These are phyloP conservation scores for Parnassius mnemosyne DNA, from an alignment of 2,888 invertebrate species.

Conservation along the genomic window DNA sequence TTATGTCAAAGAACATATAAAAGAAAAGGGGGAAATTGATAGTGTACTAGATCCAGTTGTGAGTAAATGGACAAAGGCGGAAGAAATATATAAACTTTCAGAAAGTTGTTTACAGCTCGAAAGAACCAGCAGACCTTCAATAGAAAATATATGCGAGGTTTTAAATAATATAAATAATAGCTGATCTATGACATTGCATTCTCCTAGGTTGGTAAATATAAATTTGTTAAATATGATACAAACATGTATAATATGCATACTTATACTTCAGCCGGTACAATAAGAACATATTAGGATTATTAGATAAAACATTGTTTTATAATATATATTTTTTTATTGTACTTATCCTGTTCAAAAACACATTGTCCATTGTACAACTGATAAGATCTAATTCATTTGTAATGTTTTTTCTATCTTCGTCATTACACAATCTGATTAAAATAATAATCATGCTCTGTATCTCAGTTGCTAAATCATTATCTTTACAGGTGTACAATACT, in stretches of 20 bases:
- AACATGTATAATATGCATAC: too few species aligned
- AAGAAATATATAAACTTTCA: constrained; percentile 77
- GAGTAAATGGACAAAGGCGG: constrained; percentile 75
- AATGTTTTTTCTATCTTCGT: constrained; percentile 48
- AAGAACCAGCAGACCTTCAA: constrained; percentile 78
- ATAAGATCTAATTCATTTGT: constrained; percentile 39
- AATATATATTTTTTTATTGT: constrained; percentile 44
- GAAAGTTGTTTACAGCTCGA: constrained; percentile 78
- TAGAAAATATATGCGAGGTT: constrained; percentile 72
- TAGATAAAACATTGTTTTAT: constrained; percentile 30
- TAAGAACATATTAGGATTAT: too few species aligned
- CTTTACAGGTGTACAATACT: constrained; percentile 51
- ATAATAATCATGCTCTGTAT: constrained; percentile 52
- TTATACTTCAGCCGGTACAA: too few species aligned
- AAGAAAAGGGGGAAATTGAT: constrained; percentile 70
- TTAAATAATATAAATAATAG: constrained; percentile 45
- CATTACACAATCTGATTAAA: constrained; percentile 48
- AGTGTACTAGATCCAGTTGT: constrained; percentile 79
- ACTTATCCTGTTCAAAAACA: constrained; percentile 46
- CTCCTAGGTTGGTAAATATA: too few species aligned
- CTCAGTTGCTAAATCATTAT: constrained; percentile 40
- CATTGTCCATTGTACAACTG: constrained; percentile 35
- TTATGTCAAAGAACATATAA: constrained; percentile 75
- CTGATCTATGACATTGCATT: not conserved
- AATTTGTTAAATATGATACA: too few species aligned